Evolutionary conservation across 2,888 invertebrate species (phyloP).

Genomic region (Lepeophtheirus nordmannii): DNA sequence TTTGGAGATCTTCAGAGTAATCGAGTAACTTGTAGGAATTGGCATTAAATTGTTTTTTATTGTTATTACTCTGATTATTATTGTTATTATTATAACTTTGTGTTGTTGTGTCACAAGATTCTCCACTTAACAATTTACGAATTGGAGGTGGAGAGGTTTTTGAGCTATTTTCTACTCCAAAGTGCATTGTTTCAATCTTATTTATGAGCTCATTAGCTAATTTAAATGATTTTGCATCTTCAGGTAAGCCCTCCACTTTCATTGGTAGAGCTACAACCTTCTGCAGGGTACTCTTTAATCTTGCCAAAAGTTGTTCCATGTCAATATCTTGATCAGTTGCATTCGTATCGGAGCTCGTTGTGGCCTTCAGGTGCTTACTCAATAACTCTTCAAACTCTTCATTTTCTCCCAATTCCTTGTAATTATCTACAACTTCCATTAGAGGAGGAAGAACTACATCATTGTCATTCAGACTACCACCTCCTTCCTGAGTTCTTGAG

Average conservation of each 20-base stretch:
- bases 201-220: background rate
- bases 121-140: background rate
- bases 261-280: background rate
- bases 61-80: background rate
- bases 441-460: conserved; percentile 10
- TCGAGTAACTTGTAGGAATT: background rate
- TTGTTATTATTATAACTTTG: background rate
- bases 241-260: background rate
- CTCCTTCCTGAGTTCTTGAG: background rate
- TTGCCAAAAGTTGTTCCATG: background rate
- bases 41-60: background rate
- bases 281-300: background rate
- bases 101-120: background rate
- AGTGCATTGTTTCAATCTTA: background rate
- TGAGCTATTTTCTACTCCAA: no score
- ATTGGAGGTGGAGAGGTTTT: no score
- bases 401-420: background rate
- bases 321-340: background rate
- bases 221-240: background rate
- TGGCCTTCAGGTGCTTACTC: conserved; percentile 4
- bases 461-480: background rate
- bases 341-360: background rate
- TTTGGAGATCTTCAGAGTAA: background rate
- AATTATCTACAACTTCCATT: conserved; percentile 17
- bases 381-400: background rate